phyloP scores from a whole-genome alignment of 2,888 invertebrate species.

The Dione juno region DNA sequence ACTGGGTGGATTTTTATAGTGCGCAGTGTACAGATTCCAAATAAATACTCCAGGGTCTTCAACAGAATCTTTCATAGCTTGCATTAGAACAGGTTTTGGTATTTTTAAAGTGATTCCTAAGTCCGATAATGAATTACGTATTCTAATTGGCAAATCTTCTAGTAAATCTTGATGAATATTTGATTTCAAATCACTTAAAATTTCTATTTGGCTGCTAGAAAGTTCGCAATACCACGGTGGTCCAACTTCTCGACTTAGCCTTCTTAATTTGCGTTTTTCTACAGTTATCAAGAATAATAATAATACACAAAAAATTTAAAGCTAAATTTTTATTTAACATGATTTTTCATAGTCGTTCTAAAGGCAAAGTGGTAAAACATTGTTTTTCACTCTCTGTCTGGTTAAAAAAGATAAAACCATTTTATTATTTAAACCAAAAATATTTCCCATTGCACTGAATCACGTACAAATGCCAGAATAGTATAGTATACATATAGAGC shows the following conservation, averaged over 20 bases:
- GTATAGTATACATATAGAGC: too few species aligned
- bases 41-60: conserved; percentile 75
- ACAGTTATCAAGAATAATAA: neutral
- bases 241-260: conserved; percentile 60
- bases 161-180: conserved; percentile 72
- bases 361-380: too few species aligned
- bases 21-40: conserved; percentile 67
- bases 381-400: too few species aligned
- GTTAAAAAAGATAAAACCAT: too few species aligned
- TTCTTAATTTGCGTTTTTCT: conserved; percentile 58
- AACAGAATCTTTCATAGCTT: conserved; percentile 60
- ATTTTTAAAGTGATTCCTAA: conserved; percentile 66
- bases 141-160: conserved; percentile 66
- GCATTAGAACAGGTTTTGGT: conserved; percentile 58
- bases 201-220: conserved; percentile 62
- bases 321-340: too few species aligned
- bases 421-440: too few species aligned
- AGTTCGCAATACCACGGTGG: conserved; percentile 72
- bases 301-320: too few species aligned
- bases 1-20: conserved; percentile 67
- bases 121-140: conserved; percentile 59
- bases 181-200: conserved; percentile 57
- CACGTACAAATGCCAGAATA: too few species aligned
- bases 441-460: too few species aligned
- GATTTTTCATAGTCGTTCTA: too few species aligned